These are phyloP conservation scores for Hofmannophila pseudospretella DNA, from an alignment of 2,888 invertebrate species.

Conservation along the genomic window DNA sequence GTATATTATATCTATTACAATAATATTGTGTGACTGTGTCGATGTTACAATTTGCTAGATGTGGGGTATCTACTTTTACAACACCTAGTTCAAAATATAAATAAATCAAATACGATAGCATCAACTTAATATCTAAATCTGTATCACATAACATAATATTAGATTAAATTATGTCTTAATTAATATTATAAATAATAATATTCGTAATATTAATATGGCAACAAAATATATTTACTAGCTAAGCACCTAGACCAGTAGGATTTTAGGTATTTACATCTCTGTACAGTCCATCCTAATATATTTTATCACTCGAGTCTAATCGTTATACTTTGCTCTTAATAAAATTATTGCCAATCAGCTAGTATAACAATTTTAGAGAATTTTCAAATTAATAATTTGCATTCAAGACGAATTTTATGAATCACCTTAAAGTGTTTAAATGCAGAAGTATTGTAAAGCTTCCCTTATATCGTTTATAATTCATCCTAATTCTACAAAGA, in stretches of 20 bases:
- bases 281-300: constrained; percentile 53
- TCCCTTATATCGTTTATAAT: constrained; percentile 37
- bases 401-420: constrained; percentile 35
- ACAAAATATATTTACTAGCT: constrained; percentile 73
- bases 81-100: constrained; percentile 15
- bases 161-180: constrained; percentile 69
- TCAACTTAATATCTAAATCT: constrained; percentile 47
- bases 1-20: constrained; percentile 6
- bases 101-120: constrained; percentile 24
- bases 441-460: constrained; percentile 51
- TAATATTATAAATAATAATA: constrained; percentile 72
- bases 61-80: background rate
- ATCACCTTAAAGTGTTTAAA: constrained; percentile 42
- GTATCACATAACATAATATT: constrained; percentile 70
- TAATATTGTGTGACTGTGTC: too few relatives aligned
- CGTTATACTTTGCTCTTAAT: constrained; percentile 56
- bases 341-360: constrained; percentile 70
- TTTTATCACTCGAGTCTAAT: constrained; percentile 39
- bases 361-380: constrained; percentile 53
- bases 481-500: constrained; percentile 39
- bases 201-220: constrained; percentile 76
- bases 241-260: constrained; percentile 71
- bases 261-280: constrained; percentile 67
- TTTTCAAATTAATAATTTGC: constrained; percentile 27
- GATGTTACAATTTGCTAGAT: too few relatives aligned